phyloP scores from a whole-genome alignment of 2,797 vertebrate species.

The Peromyscus nudipes region DNA sequence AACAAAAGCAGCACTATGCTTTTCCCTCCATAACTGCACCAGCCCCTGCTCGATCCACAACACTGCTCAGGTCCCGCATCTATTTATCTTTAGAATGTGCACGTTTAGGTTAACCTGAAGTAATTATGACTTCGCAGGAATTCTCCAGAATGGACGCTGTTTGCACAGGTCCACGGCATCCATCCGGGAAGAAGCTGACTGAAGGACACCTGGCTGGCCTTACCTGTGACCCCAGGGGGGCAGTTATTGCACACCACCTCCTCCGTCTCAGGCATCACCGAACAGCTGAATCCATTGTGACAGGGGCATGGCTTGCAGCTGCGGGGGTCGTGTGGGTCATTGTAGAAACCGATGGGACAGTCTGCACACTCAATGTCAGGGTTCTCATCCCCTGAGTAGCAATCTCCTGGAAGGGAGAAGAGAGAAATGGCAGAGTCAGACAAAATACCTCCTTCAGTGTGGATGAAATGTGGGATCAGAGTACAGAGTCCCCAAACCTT shows the following conservation, averaged over 20 bases:
- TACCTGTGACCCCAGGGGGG: constrained; percentile 92
- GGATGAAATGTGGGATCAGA: not conserved
- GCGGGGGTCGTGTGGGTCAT: constrained; percentile 82
- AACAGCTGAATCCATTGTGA: constrained; percentile 89
- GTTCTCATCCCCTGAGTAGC: constrained; percentile 94
- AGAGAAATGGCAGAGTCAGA: not conserved
- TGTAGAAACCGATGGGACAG: constrained; percentile 92
- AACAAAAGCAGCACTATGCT: not conserved
- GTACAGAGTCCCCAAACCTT: not conserved
- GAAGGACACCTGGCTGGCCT: not conserved
- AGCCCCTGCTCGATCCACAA: not conserved
- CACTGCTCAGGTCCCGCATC: accelerated
- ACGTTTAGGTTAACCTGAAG: not conserved
- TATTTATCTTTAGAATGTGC: not conserved
- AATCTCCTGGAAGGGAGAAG: constrained; percentile 90
- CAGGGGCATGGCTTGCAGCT: constrained; percentile 93
- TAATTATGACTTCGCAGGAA: not conserved
- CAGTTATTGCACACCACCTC: constrained; percentile 91
- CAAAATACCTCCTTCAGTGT: not conserved
- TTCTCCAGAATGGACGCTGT: not conserved
- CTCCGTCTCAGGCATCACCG: constrained; percentile 79
- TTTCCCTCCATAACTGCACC: not conserved
- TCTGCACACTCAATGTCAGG: constrained; percentile 82
- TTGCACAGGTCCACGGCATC: accelerated
- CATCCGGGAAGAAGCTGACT: not conserved